Evolutionary conservation across 2,888 invertebrate genomes (phyloP), one percentile per base, ranked within the genome.

Genomic region (Microctonus hyperodae): DNA sequence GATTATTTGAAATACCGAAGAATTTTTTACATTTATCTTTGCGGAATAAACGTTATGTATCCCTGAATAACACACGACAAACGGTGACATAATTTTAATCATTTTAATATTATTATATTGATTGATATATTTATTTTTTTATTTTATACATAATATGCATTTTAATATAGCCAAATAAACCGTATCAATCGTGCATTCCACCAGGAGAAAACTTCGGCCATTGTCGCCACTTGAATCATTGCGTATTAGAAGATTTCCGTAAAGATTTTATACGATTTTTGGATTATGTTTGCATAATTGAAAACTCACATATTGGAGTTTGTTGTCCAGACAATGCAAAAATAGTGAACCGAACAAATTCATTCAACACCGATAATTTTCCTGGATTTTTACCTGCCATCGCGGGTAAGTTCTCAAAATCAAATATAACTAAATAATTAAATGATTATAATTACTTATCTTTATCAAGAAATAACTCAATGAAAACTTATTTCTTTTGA

Each of bases 221-320:
- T 73, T 93, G 93, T 81, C 88, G 90, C 57, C 91, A 90, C 69
- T 81, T 85, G 1, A 83, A 83, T 56, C 86, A 88, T 74, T 89
- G 90, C 81, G 82, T 90, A 71, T 85, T 90, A 79, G 87, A 90
- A 7, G 87, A 89, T 59, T 85, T 90, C 78, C 85, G 87, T 70
- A 80, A 86, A 1, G 88, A 90, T 77, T 87, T 88, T 79, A 83
- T 88, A 79, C 85, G 86, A 64, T 86, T 90, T 72, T 85, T 91
- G 76, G 89, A 91, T 71, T 90, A 92, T 77, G 83, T 90, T 60
- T 93, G 93, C 81, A 86, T 92, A 44, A 90, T 92, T 68, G 88
- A 91, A 72, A 86, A 88, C 76, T 83, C 86, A 89, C 91, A 81
- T 44, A 87, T 93, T 64, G 93, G 93, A n/a, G 88, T 91, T 16